phyloP scores from a whole-genome alignment of 1,140 invertebrate species.

The Drosophila varians region DNA sequence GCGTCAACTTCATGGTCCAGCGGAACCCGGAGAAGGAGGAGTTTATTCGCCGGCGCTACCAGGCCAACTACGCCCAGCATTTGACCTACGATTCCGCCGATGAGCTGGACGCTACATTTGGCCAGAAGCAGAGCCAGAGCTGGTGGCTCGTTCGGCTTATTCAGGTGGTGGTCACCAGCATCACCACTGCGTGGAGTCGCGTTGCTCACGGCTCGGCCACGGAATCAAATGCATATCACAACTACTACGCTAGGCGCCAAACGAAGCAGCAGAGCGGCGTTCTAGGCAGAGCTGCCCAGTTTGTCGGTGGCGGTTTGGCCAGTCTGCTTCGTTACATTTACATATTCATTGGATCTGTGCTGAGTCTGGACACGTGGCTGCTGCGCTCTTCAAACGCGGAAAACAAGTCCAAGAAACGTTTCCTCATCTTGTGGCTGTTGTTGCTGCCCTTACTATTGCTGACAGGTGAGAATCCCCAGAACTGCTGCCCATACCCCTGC shows the following conservation, averaged over 20 bases:
- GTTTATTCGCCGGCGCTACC: slow-evolving; percentile 75
- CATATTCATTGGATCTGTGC: slow-evolving; percentile 76
- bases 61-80: slow-evolving; percentile 40
- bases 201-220: slow-evolving; percentile 40
- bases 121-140: slow-evolving; percentile 38
- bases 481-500: neutral
- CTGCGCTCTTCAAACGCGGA: slow-evolving; percentile 71
- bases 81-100: slow-evolving; percentile 76
- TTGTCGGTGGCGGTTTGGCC: slow-evolving; percentile 46
- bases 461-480: slow-evolving; percentile 83
- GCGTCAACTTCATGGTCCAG: slow-evolving; percentile 74
- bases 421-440: slow-evolving; percentile 81
- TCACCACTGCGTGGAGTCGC: slow-evolving; percentile 56
- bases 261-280: slow-evolving; percentile 34
- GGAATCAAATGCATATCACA: slow-evolving; percentile 55
- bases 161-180: slow-evolving; percentile 51
- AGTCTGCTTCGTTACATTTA: slow-evolving; percentile 64
- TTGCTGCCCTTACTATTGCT: slow-evolving; percentile 84
- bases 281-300: slow-evolving; percentile 2
- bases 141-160: slow-evolving; percentile 69
- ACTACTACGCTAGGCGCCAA: slow-evolving; percentile 45
- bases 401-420: slow-evolving; percentile 75
- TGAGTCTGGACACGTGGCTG: slow-evolving; percentile 84
- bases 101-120: slow-evolving; percentile 64
- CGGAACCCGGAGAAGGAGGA: slow-evolving; percentile 72